A percentile compares a stretch with the other conserved stretches of the same genome.
These are phyloP conservation scores for Zhuqinia jingwanae DNA, from an alignment of 2,888 invertebrate genomes.

Conservation along the genomic window DNA sequence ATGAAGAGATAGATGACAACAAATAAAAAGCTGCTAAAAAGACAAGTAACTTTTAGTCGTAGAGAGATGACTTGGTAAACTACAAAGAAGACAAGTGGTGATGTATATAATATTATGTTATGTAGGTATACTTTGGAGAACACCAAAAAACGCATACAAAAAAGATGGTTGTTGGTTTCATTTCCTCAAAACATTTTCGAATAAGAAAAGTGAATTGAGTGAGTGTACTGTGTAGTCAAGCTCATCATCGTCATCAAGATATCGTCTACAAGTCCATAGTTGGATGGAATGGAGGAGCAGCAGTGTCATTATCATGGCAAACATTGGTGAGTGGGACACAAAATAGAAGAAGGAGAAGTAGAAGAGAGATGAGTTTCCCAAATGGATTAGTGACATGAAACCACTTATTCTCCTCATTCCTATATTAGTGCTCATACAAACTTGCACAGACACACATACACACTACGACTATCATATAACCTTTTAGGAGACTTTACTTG, in stretches of 20 bases:
- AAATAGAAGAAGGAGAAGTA: conserved; percentile 38
- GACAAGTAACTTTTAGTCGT: too few species aligned
- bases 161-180: not conserved
- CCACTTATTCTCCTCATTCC: conserved; percentile 64
- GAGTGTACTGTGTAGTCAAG: not conserved
- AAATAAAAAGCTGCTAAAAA: too few species aligned
- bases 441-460: not conserved
- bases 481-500: not conserved
- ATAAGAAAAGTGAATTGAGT: conserved; percentile 22
- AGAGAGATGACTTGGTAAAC: too few species aligned
- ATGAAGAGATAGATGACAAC: too few species aligned
- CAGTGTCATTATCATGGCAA: conserved; percentile 67
- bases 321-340: conserved; percentile 56
- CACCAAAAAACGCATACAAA: not conserved
- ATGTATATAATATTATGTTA: not conserved
- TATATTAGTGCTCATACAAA: conserved; percentile 32
- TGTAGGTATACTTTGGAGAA: not conserved
- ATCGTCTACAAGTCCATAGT: conserved; percentile 1
- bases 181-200: not conserved
- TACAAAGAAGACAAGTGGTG: too few species aligned
- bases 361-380: conserved; percentile 66
- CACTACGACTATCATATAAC: not conserved
- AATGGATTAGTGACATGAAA: conserved; percentile 72
- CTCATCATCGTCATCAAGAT: not conserved
- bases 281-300: not conserved